Percentiles rank a stretch among this genome's conserved stretches.
Evolutionary conservation across 2,888 invertebrate genomes (phyloP).

Genomic region (Drosophila villosipedis): DNA sequence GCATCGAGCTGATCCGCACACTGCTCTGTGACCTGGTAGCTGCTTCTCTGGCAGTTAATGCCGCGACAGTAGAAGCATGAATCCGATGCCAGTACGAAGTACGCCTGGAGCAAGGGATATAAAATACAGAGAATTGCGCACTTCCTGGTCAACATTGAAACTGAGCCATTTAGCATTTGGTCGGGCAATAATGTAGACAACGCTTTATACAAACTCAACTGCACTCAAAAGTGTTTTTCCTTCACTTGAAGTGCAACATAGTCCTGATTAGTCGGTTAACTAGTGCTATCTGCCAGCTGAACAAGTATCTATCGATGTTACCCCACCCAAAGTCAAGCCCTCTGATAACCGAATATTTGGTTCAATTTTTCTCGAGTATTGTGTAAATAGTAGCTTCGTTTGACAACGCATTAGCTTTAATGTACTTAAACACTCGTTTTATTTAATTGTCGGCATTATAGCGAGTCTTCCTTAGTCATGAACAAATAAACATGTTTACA

Average conservation of each 20-base stretch:
- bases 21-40: slow-evolving; percentile 51
- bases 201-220: slow-evolving; percentile 64
- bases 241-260: slow-evolving; percentile 32
- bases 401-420: background rate
- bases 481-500: slow-evolving; percentile 58
- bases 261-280: slow-evolving; percentile 22
- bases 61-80: slow-evolving; percentile 71
- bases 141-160: slow-evolving; percentile 53
- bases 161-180: slow-evolving; percentile 46
- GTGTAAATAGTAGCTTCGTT: slow-evolving; percentile 32
- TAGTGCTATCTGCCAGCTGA: background rate
- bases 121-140: slow-evolving; percentile 15
- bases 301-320: slow-evolving; percentile 23
- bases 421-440: slow-evolving; percentile 8
- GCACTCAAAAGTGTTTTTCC: slow-evolving; percentile 23
- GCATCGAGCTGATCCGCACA: slow-evolving; percentile 71
- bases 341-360: slow-evolving; percentile 35
- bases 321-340: slow-evolving; percentile 37
- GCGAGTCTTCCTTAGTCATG: slow-evolving; percentile 33
- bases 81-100: slow-evolving; percentile 45
- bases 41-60: slow-evolving; percentile 68
- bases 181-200: slow-evolving; percentile 3
- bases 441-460: slow-evolving; percentile 11
- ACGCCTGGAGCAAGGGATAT: slow-evolving; percentile 35
- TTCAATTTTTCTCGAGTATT: slow-evolving; percentile 21